phyloP scores from a whole-genome alignment of 2,888 invertebrate genomes.

The Aleiodes leptofemur region DNA sequence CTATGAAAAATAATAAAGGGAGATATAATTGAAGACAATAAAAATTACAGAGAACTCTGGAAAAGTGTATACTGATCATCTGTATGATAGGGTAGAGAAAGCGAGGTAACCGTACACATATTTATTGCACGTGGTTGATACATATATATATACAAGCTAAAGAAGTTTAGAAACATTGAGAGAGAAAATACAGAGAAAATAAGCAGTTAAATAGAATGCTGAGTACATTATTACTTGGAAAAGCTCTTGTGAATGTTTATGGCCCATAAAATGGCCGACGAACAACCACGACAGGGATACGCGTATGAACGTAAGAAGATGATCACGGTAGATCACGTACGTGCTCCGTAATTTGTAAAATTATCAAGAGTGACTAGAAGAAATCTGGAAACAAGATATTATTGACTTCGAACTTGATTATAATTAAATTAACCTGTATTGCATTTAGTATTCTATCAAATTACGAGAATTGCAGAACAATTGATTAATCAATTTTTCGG shows the following conservation, averaged over 20 bases:
- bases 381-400: background rate
- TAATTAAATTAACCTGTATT: background rate
- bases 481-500: background rate
- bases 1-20: background rate
- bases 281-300: conserved; percentile 54
- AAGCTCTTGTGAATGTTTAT: conserved; percentile 57
- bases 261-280: conserved; percentile 59
- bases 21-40: conserved; percentile 34
- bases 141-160: background rate
- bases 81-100: conserved; percentile 56
- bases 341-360: conserved; percentile 56
- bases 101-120: conserved; percentile 52
- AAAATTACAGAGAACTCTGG: conserved; percentile 47
- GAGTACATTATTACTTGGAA: conserved; percentile 50
- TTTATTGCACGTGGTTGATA: conserved; percentile 47
- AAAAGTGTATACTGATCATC: conserved; percentile 49
- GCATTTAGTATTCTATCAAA: background rate
- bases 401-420: background rate
- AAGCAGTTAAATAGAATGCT: conserved; percentile 4
- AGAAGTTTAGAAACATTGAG: no score
- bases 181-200: background rate
- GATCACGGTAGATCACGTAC: conserved; percentile 53
- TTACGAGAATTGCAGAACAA: background rate
- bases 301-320: conserved; percentile 53
- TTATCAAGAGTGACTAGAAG: conserved; percentile 43